Percentiles rank a stretch among this genome's conserved stretches.
Evolutionary conservation across 2,888 invertebrate species (phyloP).

Genomic region (Drosophila meridiana): DNA sequence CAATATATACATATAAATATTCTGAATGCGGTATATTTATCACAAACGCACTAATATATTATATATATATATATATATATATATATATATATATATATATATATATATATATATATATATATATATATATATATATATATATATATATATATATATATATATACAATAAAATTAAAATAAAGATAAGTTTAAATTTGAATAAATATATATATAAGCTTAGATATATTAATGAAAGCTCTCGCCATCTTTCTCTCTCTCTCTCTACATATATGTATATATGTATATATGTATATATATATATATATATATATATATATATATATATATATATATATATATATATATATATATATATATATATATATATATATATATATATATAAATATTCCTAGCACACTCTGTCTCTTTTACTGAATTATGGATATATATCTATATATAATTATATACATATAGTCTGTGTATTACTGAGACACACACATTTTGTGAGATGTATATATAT

Average conservation of each 20-base stretch:
- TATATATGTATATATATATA: neutral
- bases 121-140: too few species aligned
- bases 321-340: conserved; percentile 12
- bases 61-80: neutral
- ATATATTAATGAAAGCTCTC: neutral
- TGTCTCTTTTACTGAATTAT: too few species aligned
- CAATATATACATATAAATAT: neutral
- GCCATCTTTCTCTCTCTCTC: neutral
- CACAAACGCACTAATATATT: too few species aligned
- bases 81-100: too few species aligned
- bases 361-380: conserved; percentile 3
- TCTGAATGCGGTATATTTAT: too few species aligned
- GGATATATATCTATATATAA: conserved; percentile 3
- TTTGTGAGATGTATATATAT: conserved; percentile 14
- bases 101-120: too few species aligned
- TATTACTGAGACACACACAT: neutral
- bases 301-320: conserved; percentile 10
- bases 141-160: too few species aligned
- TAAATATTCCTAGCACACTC: too few species aligned
- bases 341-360: conserved; percentile 2
- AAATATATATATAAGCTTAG: neutral
- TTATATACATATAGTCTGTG: conserved; percentile 1
- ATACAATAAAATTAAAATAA: neutral
- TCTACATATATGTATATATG: conserved; percentile 13
- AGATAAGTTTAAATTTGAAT: neutral